Evolutionary conservation across 2,888 invertebrate species (phyloP).

Genomic region (Tethea ocularis): DNA sequence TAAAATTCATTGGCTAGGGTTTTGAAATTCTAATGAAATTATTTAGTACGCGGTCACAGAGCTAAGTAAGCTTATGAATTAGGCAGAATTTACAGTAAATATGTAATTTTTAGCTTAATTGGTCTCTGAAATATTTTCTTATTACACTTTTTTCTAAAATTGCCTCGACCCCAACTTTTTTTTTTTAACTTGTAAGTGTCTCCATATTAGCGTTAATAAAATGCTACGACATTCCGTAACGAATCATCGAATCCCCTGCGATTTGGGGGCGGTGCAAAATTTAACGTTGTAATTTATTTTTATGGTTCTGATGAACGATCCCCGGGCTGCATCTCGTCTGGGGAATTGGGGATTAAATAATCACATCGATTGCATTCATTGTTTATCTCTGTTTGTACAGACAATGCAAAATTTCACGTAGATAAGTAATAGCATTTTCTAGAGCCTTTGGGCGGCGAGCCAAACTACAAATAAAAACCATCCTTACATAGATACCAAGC

Average conservation of each 20-base stretch:
- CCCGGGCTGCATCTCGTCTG: slow-evolving; percentile 52
- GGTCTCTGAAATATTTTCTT: not conserved
- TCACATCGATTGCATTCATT: slow-evolving; percentile 60
- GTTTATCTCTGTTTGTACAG: slow-evolving; percentile 56
- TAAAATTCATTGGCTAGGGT: too few relatives aligned
- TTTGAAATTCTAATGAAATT: not conserved
- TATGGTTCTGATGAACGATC: slow-evolving; percentile 63
- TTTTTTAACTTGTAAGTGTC: slow-evolving; percentile 47
- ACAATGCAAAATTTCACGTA: slow-evolving; percentile 15
- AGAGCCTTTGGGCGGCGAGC: slow-evolving; percentile 5
- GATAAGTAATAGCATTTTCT: not conserved
- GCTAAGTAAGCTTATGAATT: not conserved
- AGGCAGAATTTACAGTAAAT: not conserved
- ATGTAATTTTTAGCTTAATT: not conserved
- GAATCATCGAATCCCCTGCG: slow-evolving; percentile 68
- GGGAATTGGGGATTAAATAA: slow-evolving; percentile 67
- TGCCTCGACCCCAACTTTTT: slow-evolving; percentile 10
- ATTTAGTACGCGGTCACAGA: not conserved
- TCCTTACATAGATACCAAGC: not conserved
- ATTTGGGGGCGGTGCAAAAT: slow-evolving; percentile 73
- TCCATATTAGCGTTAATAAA: slow-evolving; percentile 61
- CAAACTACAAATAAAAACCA: slow-evolving; percentile 8
- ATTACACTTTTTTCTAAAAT: not conserved
- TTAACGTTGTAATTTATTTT: slow-evolving; percentile 82
- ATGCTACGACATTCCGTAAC: slow-evolving; percentile 69